These are phyloP conservation scores for Castor canadensis DNA, from an alignment of 2,113 vertebrate species.

Conservation along the genomic window DNA sequence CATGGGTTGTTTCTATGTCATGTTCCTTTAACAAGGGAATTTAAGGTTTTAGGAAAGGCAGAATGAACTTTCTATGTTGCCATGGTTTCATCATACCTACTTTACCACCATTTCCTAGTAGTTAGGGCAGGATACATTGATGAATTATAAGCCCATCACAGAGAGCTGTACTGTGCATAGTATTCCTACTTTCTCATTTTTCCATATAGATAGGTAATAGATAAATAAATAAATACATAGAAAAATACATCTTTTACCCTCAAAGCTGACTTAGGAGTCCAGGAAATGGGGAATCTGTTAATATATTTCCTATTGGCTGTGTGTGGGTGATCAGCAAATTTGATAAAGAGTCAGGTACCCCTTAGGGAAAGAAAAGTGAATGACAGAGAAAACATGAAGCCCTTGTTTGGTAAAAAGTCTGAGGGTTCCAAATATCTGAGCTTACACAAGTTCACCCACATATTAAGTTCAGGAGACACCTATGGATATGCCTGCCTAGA, in stretches of 20 bases:
- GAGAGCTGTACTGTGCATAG: neutral
- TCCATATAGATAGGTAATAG: neutral
- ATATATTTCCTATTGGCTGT: too few relatives aligned
- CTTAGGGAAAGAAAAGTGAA: neutral
- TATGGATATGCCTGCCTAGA: neutral
- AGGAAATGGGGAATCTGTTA: too few relatives aligned
- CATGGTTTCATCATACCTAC: neutral
- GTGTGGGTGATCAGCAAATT: conserved; percentile 39
- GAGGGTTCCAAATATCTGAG: too few relatives aligned
- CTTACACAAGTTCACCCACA: neutral
- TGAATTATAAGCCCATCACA: neutral
- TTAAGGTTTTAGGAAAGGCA: conserved; percentile 44
- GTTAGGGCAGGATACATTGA: neutral
- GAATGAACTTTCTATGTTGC: neutral
- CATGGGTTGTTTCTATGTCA: conserved; percentile 94
- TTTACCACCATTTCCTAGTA: neutral
- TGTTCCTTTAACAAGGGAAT: conserved; percentile 90
- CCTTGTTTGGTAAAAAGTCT: neutral
- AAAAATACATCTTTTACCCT: neutral
- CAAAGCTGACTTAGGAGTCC: neutral
- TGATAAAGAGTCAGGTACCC: conserved; percentile 16
- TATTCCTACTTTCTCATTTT: conserved; percentile 25
- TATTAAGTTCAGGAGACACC: neutral
- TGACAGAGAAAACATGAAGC: conserved; percentile 5
- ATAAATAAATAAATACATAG: neutral